phyloP scores from a whole-genome alignment of 2,797 vertebrate genomes.

The Anguilla megastoma region DNA sequence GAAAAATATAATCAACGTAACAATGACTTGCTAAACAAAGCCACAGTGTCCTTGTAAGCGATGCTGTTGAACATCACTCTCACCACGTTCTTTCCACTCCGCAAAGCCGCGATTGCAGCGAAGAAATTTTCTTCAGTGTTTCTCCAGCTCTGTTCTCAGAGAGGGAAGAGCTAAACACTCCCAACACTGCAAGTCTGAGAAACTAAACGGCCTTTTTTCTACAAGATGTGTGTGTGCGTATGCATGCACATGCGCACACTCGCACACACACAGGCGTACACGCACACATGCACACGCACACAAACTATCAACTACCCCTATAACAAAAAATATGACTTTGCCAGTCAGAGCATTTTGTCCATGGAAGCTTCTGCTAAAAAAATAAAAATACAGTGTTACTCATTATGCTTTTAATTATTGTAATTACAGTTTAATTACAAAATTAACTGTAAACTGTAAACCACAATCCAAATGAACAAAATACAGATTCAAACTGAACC shows the following conservation, averaged over 20 bases:
- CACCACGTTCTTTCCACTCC: not conserved
- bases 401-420: not conserved
- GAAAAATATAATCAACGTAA: not conserved
- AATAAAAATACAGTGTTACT: not conserved
- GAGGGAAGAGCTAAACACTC: not conserved
- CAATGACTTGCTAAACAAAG: not conserved
- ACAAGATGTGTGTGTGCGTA: not conserved
- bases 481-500: not conserved
- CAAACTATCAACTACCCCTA: not conserved
- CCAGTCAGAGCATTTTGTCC: slow-evolving; percentile 26
- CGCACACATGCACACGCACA: no score
- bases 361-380: not conserved
- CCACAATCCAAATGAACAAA: not conserved
- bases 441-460: not conserved
- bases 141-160: not conserved
- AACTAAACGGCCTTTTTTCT: not conserved
- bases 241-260: not conserved
- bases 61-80: not conserved
- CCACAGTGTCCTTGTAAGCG: not conserved
- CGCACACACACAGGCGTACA: not conserved
- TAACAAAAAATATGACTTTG: slow-evolving; percentile 35
- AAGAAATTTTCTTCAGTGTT: not conserved
- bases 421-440: not conserved
- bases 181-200: not conserved
- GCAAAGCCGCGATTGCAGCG: not conserved